A percentile compares a stretch with the other conserved stretches of the same genome.
These are phyloP conservation scores for Malthinus seriepunctatus DNA, from an alignment of 2,888 invertebrate species.

Conservation along the genomic window DNA sequence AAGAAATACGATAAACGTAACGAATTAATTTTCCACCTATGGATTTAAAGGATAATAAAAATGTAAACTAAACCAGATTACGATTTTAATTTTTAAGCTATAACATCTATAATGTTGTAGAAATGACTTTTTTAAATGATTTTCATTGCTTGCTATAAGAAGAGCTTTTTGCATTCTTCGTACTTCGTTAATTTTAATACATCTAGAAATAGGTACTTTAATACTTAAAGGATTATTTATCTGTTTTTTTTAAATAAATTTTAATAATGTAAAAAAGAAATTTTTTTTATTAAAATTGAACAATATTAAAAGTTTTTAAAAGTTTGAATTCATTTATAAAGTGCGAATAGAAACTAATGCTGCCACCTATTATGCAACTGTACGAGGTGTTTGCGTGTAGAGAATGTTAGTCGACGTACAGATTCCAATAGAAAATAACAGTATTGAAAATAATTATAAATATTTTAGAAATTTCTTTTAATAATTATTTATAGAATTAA, in stretches of 20 bases:
- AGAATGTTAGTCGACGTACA: no score
- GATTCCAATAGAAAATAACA: no score
- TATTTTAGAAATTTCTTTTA: no score
- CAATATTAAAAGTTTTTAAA: background rate
- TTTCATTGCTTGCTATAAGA: no score
- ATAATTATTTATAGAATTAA: no score
- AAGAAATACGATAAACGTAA: constrained; percentile 37
- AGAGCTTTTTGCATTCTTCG: no score
- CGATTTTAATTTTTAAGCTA: constrained; percentile 6
- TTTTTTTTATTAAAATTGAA: background rate
- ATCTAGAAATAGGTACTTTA: no score
- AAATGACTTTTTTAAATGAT: no score
- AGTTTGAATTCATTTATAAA: background rate
- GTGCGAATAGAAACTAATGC: background rate
- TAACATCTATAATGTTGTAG: background rate
- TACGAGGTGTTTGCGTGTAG: no score
- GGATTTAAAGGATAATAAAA: constrained; percentile 44
- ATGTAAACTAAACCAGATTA: constrained; percentile 37
- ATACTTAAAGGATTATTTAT: background rate
- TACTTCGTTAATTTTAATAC: no score
- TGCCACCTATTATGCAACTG: constrained; percentile 4
- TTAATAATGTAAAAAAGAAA: background rate
- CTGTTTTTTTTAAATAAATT: background rate
- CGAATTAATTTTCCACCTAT: constrained; percentile 45
- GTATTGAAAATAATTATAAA: no score